Conservation (phyloP, 1,140 invertebrate genomes). For the Neotoxoptera formosana region DNA sequence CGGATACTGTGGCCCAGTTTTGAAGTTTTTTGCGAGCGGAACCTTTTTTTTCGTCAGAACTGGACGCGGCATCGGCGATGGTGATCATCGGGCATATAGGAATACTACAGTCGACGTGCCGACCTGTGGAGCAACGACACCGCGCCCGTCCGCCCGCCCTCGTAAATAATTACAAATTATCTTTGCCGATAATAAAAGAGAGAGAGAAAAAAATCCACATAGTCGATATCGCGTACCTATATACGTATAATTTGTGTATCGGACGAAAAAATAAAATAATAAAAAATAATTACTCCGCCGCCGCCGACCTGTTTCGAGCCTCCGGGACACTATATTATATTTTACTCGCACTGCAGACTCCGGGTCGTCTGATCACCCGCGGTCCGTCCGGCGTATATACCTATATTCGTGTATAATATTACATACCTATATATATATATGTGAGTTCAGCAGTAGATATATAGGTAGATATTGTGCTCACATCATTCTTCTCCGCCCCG, state of each 20-base stretch:
- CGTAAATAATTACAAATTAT: conserved; percentile 19
- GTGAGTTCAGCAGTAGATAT: neutral
- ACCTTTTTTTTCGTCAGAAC: neutral
- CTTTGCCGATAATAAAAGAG: neutral
- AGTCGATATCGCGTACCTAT: conserved; percentile 1
- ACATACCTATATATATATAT: neutral
- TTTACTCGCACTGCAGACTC: conserved; percentile 6
- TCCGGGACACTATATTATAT: neutral
- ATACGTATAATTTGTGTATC: neutral
- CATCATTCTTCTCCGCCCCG: neutral
- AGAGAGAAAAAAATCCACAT: neutral
- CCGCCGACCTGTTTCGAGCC: conserved; percentile 39
- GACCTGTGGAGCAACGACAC: neutral
- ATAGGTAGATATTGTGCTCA: neutral
- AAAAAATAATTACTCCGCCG: conserved; percentile 33
- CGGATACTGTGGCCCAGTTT: conserved; percentile 31
- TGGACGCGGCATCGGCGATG: too few relatives aligned
- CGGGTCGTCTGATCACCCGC: conserved; percentile 16
- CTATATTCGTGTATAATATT: neutral
- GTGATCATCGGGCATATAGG: neutral
- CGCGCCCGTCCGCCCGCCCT: neutral
- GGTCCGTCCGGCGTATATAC: conserved; percentile 14
- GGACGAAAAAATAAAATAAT: conserved; percentile 42
- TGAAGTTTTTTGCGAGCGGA: neutral
- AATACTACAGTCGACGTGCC: neutral